Conservation (phyloP, 1,140 invertebrate genomes). For the Bombus breviceps region DNA sequence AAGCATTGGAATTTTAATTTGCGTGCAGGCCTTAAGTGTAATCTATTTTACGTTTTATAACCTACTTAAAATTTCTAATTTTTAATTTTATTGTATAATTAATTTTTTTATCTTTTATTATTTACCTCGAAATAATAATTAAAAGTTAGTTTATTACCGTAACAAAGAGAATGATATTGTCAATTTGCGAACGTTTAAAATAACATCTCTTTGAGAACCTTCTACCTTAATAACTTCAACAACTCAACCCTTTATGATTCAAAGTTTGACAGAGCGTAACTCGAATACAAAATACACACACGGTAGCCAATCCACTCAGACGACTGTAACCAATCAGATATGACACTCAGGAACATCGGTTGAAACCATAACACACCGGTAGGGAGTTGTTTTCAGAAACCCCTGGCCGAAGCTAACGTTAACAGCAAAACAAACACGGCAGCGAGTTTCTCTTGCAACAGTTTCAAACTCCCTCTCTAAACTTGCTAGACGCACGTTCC, state of each 20-base stretch:
- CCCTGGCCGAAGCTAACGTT: constrained; percentile 8
- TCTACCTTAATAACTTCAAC: neutral
- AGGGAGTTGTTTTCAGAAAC: constrained; percentile 13
- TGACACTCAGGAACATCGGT: neutral
- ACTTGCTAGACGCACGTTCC: constrained; percentile 7
- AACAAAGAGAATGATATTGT: no score
- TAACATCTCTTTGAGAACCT: neutral
- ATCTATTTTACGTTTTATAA: no score
- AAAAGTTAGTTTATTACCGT: no score
- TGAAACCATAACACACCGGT: constrained; percentile 8
- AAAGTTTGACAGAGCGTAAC: neutral
- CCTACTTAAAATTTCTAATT: no score
- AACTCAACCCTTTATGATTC: neutral
- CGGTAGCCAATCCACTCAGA: neutral
- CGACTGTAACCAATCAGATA: constrained; percentile 16
- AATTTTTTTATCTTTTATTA: no score
- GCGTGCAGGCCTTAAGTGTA: no score
- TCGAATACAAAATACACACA: constrained; percentile 3
- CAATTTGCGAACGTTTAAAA: neutral
- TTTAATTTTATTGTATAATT: no score
- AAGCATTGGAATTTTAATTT: no score
- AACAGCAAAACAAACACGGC: constrained; percentile 21
- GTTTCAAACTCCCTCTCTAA: constrained; percentile 13
- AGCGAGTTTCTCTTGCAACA: constrained; percentile 7
- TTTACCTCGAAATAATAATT: no score